Percentiles rank a stretch among this genome's conserved stretches.
phyloP scores from a whole-genome alignment of 2,888 invertebrate species.

The Stenurella melanura region DNA sequence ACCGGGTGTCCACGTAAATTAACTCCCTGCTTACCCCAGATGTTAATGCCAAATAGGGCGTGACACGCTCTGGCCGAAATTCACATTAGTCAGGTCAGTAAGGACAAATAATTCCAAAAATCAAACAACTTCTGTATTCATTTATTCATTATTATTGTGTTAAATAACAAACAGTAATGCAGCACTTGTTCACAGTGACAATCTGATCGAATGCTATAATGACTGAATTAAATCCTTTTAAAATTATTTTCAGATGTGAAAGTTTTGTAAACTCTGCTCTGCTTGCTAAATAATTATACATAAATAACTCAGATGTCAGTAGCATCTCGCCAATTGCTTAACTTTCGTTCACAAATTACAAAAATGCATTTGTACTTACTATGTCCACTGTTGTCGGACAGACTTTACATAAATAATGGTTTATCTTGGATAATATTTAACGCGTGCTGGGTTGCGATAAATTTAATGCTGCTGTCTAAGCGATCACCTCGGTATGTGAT shows the following conservation, averaged over 20 bases:
- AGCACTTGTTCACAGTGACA: too few species aligned
- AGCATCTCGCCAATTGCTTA: background rate
- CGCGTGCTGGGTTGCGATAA: slow-evolving; percentile 1
- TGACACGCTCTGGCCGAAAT: too few species aligned
- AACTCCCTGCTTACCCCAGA: too few species aligned
- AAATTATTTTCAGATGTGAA: background rate
- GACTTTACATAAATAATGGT: background rate
- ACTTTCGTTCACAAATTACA: background rate
- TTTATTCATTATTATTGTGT: too few species aligned
- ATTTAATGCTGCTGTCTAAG: background rate
- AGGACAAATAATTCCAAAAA: too few species aligned
- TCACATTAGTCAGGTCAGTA: too few species aligned
- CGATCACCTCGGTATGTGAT: background rate
- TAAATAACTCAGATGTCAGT: background rate
- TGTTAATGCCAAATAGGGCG: too few species aligned
- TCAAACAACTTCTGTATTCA: too few species aligned
- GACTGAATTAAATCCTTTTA: background rate
- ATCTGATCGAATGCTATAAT: background rate
- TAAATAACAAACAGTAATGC: too few species aligned
- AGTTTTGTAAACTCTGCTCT: background rate
- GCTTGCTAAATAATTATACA: background rate
- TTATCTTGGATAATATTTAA: background rate
- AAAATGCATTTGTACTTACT: background rate
- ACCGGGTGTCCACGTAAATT: too few species aligned
- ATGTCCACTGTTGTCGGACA: background rate